Evolutionary conservation across 1,140 invertebrate species (phyloP), one percentile per base, ranked within the genome.

Genomic region (Drosophila biarmipes): DNA sequence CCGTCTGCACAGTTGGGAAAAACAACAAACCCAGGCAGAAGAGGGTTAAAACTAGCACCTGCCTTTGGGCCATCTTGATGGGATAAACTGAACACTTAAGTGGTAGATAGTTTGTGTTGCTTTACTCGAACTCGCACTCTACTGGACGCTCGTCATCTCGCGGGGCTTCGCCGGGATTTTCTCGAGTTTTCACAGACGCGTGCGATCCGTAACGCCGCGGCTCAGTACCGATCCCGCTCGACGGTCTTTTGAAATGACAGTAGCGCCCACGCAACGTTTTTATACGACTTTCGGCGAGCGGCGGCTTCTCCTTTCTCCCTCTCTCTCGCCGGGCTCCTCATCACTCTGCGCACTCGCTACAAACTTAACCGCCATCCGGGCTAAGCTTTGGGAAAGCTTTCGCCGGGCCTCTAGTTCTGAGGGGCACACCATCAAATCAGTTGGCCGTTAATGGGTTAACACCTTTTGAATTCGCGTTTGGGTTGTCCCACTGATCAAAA

Each of bases 161-260:
- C 38, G 38, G 37, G 3, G 19, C 11, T 43, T 38, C 24, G 34
- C 27, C 43, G 43, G 15, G n/a, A 12, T 37, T 48, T 66, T 31
- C 15, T 35, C 46, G 48, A 27, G 15, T 59, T 55, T 61, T 59
- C n/a, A 24, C 24, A 42, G 37, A 48, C 27, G 34, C 34, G 46
- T 38, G 34, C 48, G 35, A 40, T 55, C 51, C 59, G 72, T 66
- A 53, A 48, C 15, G 40, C 58, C 58, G 24, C 53, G 11, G 19
- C 35, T 68, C 42, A 73, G 29, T 67, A 59, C 31, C 49, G 69
- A 82, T 86, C 63, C 76, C 76, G 78, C 59, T 66, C 42, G 48
- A 58, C 54, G 54, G 78, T 59, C 56, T 78, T 79, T 80, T 73
- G 52, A 79, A 71, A 58, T 78, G 72, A 78, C 75, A 67, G 72